Evolutionary conservation across 2,888 invertebrate species (phyloP), one percentile per base, ranked within the genome.

Genomic region (Ditula angustiorana): DNA sequence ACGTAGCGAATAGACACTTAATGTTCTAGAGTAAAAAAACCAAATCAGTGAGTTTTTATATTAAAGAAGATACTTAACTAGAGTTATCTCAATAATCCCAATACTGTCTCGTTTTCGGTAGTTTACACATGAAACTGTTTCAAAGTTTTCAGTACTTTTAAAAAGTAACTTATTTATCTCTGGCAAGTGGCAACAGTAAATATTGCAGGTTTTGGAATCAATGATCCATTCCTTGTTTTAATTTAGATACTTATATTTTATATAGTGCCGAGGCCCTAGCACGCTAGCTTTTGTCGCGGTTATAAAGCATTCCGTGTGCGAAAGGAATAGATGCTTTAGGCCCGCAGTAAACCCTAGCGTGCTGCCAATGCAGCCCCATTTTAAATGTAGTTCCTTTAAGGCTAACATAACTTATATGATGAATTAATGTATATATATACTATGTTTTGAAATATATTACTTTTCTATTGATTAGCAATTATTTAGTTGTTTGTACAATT

Each of bases 401-500:
- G 41, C 41, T 41, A 41, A 41, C 41, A 2, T 41, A 16, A 41
- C 19, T 41, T 41, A 19, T 41, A 19, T 41, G 41, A 19, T 41
- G 8, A 41, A 41, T 41, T 19, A 41, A 41, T 19, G 19, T 19
- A 8, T 67, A 58, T 59, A 59, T 66, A 47, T 35, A 56, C 63
- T 59, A 68, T 68, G 66, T 80, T 77, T 79, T 74, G 70, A 69
- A 72, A 70, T 69, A 73, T 75, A 41, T 71, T 77, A 74, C 76
- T 76, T 72, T 79, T 33, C 80, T 80, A 78, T 76, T 74, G 73
- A 79, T 75, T 69, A 79, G 82, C 78, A 85, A 83, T 78, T 72
- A 82, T 85, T 84, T 81, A 86, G 69, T 76, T 68, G 67, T 78
- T 74, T 72, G 74, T 73, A 76, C 74, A 80, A 78, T 13, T 49